phyloP scores from a whole-genome alignment of 2,797 vertebrate species.

The Heliangelus exortis region DNA sequence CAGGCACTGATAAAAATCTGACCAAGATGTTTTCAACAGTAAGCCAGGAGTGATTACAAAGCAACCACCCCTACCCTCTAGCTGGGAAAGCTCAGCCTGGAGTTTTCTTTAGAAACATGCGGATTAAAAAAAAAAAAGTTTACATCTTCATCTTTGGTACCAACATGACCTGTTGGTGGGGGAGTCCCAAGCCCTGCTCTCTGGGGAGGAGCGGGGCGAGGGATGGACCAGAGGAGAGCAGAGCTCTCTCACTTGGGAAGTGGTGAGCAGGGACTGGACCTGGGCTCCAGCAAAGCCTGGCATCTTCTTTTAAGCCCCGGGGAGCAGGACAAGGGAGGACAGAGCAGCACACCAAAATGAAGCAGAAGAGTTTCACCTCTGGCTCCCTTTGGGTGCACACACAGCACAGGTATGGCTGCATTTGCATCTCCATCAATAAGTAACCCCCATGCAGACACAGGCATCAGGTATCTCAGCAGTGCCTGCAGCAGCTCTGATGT shows the following conservation, averaged over 20 bases:
- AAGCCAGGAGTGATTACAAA: conserved; percentile 37
- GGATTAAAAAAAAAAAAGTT: background rate
- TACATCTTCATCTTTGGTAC: background rate
- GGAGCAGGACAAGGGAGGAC: no score
- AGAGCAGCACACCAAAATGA: background rate
- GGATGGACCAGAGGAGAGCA: background rate
- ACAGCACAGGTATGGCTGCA: background rate
- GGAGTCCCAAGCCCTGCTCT: background rate
- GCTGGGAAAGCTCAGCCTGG: conserved; percentile 22
- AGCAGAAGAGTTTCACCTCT: background rate
- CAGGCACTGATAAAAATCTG: conserved; percentile 53
- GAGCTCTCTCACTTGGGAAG: background rate
- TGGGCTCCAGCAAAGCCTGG: background rate
- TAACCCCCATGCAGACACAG: background rate
- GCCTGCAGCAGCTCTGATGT: background rate
- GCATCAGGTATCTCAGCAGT: background rate
- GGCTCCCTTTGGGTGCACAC: background rate
- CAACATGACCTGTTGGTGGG: background rate
- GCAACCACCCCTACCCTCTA: background rate
- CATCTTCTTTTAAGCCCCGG: background rate
- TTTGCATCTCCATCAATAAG: background rate
- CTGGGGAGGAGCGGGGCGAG: background rate
- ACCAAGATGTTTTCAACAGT: conserved; percentile 56
- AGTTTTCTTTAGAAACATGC: background rate
- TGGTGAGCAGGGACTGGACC: background rate